Base-by-base conservation (phyloP, 2,797 vertebrate species). In the Chelmon rostratus region DNA sequence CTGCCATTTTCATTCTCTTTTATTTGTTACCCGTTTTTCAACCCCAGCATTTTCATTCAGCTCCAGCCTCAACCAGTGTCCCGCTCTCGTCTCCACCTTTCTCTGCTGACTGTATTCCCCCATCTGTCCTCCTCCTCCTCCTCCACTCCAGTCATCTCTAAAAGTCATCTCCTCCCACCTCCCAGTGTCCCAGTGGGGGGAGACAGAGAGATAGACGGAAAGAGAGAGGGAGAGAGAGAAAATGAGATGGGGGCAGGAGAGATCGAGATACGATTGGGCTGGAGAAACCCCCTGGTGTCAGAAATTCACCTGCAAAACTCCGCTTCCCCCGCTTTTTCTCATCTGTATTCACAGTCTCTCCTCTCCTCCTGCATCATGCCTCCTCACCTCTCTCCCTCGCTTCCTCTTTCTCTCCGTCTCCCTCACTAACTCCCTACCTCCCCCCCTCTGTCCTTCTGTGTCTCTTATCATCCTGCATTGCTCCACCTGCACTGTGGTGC, bases 251-350 rank as follows among this genome's bases (percentile, higher is more conserved):
- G 69, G 77, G 66, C 75, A 73, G 85, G 68, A 81, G 68, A 83
- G 83, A 89, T 88, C 15, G 72, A 87, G 80, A 90, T 86, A 80
- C 86, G 93, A 92, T 91, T 89, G 88, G 88, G 82, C 82, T 65
- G 92, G 93, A 94, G 91, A 92, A 95, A 90, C 88, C 92, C 89
- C 91, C 83, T 85, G 76, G 88, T 94, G 92, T 94, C 92, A 90
- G 89, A 93, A 90, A 94, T 94, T 93, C 92, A 95, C 92, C 94
- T 95, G 93, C 92, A 94, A 88, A 90, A 89, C 89, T 78, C 81
- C 78, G 64, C 91, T 91, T 83, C 90, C 94, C 89, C 92, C 79
- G 86, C 90, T 88, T 86, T 86, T 89, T 82, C 94, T 95, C 90
- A 95, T 95, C 91, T 94, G 93, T 95, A 95, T 94, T 95, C 94